These are phyloP conservation scores for Pedetes capensis DNA, from an alignment of 2,113 vertebrate species.

Conservation along the genomic window DNA sequence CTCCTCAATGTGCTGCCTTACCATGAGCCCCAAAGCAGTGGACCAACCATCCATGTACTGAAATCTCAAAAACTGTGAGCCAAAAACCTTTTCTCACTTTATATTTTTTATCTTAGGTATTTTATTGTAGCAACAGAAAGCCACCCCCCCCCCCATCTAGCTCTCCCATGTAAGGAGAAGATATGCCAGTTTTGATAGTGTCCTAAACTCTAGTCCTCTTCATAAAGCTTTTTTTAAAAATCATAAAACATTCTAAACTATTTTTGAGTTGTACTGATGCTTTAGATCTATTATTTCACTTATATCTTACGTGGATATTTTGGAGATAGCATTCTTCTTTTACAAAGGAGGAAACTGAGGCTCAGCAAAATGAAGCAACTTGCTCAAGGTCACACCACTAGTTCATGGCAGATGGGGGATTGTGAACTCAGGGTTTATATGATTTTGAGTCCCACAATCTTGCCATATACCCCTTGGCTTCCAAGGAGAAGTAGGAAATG, in stretches of 20 bases:
- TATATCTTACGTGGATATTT: not conserved
- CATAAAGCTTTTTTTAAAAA: not conserved
- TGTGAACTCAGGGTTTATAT: not conserved
- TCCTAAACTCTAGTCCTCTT: not conserved
- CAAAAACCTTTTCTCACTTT: not conserved
- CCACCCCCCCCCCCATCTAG: not conserved
- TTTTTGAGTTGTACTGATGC: not conserved
- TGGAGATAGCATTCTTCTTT: not conserved
- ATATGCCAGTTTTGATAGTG: not conserved
- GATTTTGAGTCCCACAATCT: not conserved
- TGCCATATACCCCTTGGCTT: not conserved
- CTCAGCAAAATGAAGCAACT: not conserved
- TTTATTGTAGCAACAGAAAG: not conserved
- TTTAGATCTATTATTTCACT: not conserved
- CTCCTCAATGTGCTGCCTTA: not conserved
- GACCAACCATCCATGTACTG: not conserved
- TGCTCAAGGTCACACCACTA: not conserved
- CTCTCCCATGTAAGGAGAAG: not conserved
- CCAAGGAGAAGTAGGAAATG: not conserved
- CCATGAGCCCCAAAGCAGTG: not conserved
- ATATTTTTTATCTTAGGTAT: not conserved
- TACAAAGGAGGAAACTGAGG: not conserved
- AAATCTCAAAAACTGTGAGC: not conserved
- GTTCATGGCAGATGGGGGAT: not conserved
- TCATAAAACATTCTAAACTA: not conserved